Evolutionary conservation across 2,888 invertebrate species (phyloP).

Genomic region (Ophion slaviceki): DNA sequence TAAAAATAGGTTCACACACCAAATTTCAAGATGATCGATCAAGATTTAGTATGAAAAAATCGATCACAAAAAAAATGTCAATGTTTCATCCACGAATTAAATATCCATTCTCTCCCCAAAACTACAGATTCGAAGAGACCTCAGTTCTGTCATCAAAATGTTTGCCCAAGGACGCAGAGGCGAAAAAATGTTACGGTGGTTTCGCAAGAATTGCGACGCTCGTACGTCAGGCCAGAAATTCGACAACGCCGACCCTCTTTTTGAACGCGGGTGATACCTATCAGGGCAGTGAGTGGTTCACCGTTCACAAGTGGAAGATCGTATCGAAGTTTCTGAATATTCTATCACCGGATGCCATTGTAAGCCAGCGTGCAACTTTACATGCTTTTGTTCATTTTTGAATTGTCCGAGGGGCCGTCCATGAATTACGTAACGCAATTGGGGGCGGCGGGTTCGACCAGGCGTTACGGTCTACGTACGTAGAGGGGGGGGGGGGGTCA

Average conservation of each 20-base stretch:
- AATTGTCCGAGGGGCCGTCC: no score
- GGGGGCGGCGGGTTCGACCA: no score
- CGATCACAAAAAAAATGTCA: no score
- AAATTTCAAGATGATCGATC: no score
- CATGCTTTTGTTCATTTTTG: no score
- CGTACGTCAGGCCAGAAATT: constrained; percentile 87
- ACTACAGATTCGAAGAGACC: constrained; percentile 89
- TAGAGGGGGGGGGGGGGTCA: no score
- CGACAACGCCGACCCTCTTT: constrained; percentile 89
- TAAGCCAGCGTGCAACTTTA: constrained; percentile 83
- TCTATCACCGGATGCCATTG: constrained; percentile 93
- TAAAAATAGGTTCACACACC: no score
- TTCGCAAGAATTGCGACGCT: constrained; percentile 90
- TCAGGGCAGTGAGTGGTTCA: constrained; percentile 95
- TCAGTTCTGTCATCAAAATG: constrained; percentile 88
- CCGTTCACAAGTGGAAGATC: constrained; percentile 91
- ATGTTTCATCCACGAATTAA: no score
- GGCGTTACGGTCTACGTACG: no score
- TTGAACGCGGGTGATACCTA: constrained; percentile 97
- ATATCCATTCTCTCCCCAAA: no score
- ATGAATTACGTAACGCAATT: no score
- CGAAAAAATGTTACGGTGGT: constrained; percentile 92
- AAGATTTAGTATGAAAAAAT: no score
- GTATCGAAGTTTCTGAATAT: constrained; percentile 91
- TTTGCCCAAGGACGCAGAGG: constrained; percentile 83